phyloP scores from a whole-genome alignment of 2,113 vertebrate genomes.

The Calyptomena viridis region DNA sequence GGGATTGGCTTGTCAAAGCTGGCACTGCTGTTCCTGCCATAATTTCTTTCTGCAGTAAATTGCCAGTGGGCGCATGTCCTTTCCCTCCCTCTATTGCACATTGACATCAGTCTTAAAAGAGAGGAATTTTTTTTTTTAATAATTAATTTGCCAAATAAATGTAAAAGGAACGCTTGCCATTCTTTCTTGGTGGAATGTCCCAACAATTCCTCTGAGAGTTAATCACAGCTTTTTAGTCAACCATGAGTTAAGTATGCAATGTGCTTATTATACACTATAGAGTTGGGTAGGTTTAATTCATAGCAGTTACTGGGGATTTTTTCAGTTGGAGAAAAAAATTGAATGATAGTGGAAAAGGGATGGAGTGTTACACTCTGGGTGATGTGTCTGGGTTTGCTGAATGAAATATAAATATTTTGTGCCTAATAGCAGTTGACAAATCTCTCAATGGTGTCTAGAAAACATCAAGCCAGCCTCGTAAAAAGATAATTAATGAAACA shows the following conservation, averaged over 20 bases:
- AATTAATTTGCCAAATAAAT: slow-evolving; percentile 61
- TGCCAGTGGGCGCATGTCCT: slow-evolving; percentile 64
- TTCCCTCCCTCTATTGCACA: slow-evolving; percentile 73
- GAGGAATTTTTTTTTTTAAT: slow-evolving; percentile 58
- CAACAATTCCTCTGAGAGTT: slow-evolving; percentile 51
- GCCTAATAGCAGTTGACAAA: slow-evolving; percentile 68
- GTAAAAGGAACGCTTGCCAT: slow-evolving; percentile 65
- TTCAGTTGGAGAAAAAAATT: slow-evolving; percentile 7
- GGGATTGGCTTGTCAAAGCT: slow-evolving; percentile 65
- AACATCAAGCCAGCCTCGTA: slow-evolving; percentile 68
- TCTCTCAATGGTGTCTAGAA: slow-evolving; percentile 65
- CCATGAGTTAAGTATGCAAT: slow-evolving; percentile 51
- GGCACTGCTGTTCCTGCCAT: slow-evolving; percentile 68
- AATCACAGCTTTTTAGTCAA: slow-evolving; percentile 47
- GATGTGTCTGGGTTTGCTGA: slow-evolving; percentile 23
- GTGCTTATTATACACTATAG: slow-evolving; percentile 55
- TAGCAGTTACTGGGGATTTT: slow-evolving; percentile 65
- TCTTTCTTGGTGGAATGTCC: slow-evolving; percentile 54
- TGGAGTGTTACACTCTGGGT: slow-evolving; percentile 44
- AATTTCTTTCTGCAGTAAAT: slow-evolving; percentile 66
- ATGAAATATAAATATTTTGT: slow-evolving; percentile 42
- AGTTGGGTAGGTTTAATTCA: slow-evolving; percentile 47
- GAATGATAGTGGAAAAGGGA: slow-evolving; percentile 52
- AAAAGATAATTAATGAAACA: slow-evolving; percentile 43
- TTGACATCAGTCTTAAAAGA: slow-evolving; percentile 75